Percentiles rank a stretch among this genome's conserved stretches.
Conservation (phyloP, 2,797 vertebrate genomes). For the Coreius guichenoti region DNA sequence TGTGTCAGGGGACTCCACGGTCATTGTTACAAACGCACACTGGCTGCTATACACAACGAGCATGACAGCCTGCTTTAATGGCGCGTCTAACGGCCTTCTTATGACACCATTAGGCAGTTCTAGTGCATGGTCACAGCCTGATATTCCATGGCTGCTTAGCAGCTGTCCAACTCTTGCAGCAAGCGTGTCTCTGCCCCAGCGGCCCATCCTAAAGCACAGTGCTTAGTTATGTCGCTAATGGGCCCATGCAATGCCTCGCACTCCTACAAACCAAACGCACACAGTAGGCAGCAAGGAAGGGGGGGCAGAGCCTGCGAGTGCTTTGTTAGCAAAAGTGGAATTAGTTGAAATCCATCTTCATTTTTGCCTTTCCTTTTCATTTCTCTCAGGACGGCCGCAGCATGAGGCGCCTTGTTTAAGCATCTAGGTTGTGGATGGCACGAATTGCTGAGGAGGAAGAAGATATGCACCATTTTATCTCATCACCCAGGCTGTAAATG, state of each 20-base stretch:
- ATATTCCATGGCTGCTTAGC: constrained; percentile 67
- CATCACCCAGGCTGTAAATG: constrained; percentile 26
- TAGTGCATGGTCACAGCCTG: constrained; percentile 64
- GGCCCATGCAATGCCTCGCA: constrained; percentile 43
- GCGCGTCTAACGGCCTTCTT: constrained; percentile 68
- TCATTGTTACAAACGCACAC: constrained; percentile 42
- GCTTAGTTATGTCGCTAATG: constrained; percentile 54
- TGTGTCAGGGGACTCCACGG: constrained; percentile 17
- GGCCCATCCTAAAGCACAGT: constrained; percentile 59
- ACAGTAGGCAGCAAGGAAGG: constrained; percentile 19
- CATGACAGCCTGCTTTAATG: constrained; percentile 66
- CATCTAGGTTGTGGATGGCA: constrained; percentile 14
- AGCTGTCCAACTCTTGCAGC: constrained; percentile 58
- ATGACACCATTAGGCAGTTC: constrained; percentile 72
- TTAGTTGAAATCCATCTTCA: constrained; percentile 57
- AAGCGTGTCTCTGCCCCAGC: constrained; percentile 52
- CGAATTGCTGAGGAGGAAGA: constrained; percentile 10
- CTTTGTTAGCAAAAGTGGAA: constrained; percentile 57
- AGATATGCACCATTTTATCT: constrained; percentile 34
- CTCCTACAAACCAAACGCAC: constrained; percentile 47
- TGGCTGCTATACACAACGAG: constrained; percentile 24
- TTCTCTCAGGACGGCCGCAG: constrained; percentile 45
- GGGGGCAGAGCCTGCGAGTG: constrained; percentile 26
- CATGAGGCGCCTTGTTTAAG: constrained; percentile 35
- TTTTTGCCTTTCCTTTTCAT: constrained; percentile 53